Evolutionary conservation across 2,113 vertebrate genomes (phyloP).

Genomic region (Calyptommatus sinebrachiatus): DNA sequence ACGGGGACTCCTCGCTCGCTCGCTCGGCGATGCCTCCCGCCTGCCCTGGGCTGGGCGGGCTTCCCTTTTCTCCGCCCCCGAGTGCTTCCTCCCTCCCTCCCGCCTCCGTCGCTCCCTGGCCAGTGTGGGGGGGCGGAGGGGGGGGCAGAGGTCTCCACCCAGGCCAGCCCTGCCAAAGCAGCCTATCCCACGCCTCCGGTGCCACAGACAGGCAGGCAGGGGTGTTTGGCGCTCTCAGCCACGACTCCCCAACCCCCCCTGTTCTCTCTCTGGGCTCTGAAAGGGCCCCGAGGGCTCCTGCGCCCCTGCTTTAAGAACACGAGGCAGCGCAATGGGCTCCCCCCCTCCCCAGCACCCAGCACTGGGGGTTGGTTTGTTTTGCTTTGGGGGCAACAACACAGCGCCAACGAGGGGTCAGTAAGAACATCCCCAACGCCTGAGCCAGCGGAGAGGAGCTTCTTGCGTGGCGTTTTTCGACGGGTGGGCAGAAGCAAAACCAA

Average conservation of each 20-base stretch:
- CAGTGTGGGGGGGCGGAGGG: slow-evolving; percentile 52
- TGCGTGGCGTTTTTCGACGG: no score
- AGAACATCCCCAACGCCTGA: no score
- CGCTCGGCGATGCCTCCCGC: slow-evolving; percentile 14
- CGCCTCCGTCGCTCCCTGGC: slow-evolving; percentile 1
- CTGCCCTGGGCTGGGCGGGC: background rate
- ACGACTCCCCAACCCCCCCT: slow-evolving; percentile 21
- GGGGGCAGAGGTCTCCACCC: slow-evolving; percentile 21
- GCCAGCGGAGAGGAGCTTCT: no score
- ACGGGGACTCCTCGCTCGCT: slow-evolving; percentile 16
- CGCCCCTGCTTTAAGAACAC: background rate
- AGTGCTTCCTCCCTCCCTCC: background rate
- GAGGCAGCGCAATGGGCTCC: no score
- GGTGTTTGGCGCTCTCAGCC: slow-evolving; percentile 9
- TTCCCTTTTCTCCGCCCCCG: slow-evolving; percentile 8
- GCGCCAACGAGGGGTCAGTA: no score
- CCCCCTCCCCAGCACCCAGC: no score
- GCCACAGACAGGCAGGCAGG: no score
- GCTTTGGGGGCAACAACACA: no score
- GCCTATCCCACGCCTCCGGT: slow-evolving; percentile 37
- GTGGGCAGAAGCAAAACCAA: background rate
- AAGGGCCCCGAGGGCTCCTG: slow-evolving; percentile 44
- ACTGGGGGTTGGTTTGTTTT: no score
- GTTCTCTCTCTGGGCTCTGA: slow-evolving; percentile 41
- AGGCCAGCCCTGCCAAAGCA: slow-evolving; percentile 23